Base-by-base conservation (phyloP, 2,797 vertebrate species). In the Steatocranus sp. region DNA sequence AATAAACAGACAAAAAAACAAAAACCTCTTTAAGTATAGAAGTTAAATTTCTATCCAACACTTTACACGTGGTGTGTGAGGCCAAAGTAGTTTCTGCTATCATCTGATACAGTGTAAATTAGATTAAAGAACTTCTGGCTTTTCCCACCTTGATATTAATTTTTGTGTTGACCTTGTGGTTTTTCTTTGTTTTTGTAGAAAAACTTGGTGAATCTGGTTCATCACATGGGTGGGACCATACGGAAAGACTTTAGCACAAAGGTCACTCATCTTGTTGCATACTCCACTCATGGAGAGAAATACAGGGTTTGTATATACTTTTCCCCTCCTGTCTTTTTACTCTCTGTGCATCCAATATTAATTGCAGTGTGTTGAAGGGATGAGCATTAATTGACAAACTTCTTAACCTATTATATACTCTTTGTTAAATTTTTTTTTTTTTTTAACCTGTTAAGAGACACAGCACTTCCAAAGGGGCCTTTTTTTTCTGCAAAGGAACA, bases 221-320 rank as follows among this genome's bases (percentile, higher is more conserved):
- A 99, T 96, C 97, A 99, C 87, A 99, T 99, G 99, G 98, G 99
- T 50, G 99, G 98, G 70, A 97, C 96, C 87, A 99, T 98, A 91
- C 96, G 98, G 56, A 98, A 96, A 91, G 98, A 99, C 89, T 99
- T 99, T 78, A 98, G 97, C 89, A 96, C 98, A 53, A 99, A 99
- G 96, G 97, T 99, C 82, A 98, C 98, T 20, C 98, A 99, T 92
- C 96, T 99, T 82, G 96, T 99, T 27, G 98, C 99, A 25, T 96
- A 97, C 93, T 98, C 97, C 54, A 99, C 98, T 11, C 97, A 98
- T 38, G 98, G 99, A 88, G 98, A 99, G 93, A 99, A 99, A 93
- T 99, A 98, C 94, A 97, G 97, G 97, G 99, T 99, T 86, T 14
- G 92, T 91, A 34, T 15, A 20, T 15, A 8, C 9, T 36, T 12